These are phyloP conservation scores for Gymnothorax javanicus DNA, from an alignment of 2,797 vertebrate species.

Conservation along the genomic window DNA sequence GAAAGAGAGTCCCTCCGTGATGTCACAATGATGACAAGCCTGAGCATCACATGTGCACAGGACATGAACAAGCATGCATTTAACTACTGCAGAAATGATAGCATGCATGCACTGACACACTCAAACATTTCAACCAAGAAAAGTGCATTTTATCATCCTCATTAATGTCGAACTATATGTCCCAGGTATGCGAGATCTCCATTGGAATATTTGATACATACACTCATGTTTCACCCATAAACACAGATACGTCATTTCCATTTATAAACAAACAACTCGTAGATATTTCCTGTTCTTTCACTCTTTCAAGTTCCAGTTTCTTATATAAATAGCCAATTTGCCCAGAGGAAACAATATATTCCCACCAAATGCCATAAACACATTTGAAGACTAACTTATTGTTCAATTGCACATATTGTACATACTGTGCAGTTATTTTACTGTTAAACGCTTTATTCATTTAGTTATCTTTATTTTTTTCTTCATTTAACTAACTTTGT, in stretches of 20 bases:
- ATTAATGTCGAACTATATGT: background rate
- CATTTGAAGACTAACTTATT: too few species aligned
- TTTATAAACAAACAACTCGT: background rate
- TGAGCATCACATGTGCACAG: background rate
- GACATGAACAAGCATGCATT: background rate
- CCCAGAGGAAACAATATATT: background rate
- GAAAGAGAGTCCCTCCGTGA: background rate
- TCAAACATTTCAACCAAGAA: background rate
- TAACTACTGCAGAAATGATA: background rate
- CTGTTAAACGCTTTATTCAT: too few species aligned
- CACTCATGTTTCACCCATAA: background rate
- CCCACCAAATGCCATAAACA: too few species aligned
- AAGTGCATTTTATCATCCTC: background rate
- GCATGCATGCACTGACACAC: background rate
- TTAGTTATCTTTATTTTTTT: too few species aligned
- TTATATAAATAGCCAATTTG: background rate
- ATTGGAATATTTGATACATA: background rate
- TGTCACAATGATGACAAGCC: background rate
- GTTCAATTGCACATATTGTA: too few species aligned
- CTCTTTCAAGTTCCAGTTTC: slow-evolving; percentile 1
- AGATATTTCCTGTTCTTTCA: background rate
- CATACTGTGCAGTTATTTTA: too few species aligned
- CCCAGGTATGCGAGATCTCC: background rate
- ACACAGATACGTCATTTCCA: slow-evolving; percentile 10
- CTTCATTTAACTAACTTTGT: too few species aligned